Base-by-base conservation (phyloP, 35 echinoderm and acorn worm genomes). In the Heliocidaris erythrogramma region DNA sequence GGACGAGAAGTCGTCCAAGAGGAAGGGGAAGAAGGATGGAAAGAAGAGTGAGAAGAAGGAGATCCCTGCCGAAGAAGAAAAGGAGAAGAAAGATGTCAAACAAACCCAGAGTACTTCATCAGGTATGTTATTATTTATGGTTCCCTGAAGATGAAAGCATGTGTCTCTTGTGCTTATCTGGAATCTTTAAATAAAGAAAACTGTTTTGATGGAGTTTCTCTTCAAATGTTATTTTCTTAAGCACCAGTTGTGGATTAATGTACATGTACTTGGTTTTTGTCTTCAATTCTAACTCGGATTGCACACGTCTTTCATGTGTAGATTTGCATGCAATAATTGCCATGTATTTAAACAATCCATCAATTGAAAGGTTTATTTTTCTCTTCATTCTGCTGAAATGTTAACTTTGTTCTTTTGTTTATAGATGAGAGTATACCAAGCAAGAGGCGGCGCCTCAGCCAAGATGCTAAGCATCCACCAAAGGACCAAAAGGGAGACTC, bases 351-450 rank as follows among this genome's bases (percentile, higher is more conserved):
- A 56, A 10, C 11, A 56, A 56, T 56, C 52, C 52, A 13, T 56
- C 52, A 56, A 56, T 12, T 56, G 7, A 56, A 12, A 42, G 10
- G 1, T 14, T 56, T 56, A 7, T 78, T 21, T 78, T 18, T 24
- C 21, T 78, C 65, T 27, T 78, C 17, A 18, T 78, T 78, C 18
- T 78, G 21, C 65, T 78, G 27, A 78, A 78, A 27, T n/a, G 8
- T 78, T 78, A 78, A 78, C 65, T 27, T 21, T 78, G 1, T 56
- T 78, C 4, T 78, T 21, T 78, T 78, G 35, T 84, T 92, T 13
- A 35, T 59, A 92, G 91, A 92, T 49, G 91, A 92, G 14, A 59
- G 91, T 59, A 92, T 92, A 32, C 91, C 91, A 92, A 92, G 91
- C 48, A 92, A 92, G 91, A 92, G 91, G 50, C 31, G 91, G 24